phyloP scores from a whole-genome alignment of 2,113 vertebrate genomes.

The Macrotis lagotis region DNA sequence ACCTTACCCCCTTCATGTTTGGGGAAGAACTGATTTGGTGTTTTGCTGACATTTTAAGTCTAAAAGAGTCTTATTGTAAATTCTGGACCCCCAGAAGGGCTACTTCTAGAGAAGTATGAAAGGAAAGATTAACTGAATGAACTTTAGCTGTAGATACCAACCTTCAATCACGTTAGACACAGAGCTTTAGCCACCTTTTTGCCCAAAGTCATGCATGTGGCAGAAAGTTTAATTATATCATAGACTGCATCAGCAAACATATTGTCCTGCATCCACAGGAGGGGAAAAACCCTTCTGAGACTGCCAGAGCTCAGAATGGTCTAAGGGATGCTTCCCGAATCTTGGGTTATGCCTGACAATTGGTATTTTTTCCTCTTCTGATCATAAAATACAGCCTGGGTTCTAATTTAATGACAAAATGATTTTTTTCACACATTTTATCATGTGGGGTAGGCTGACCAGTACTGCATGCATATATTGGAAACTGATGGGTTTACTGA shows the following conservation, averaged over 20 bases:
- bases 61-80: slow-evolving; percentile 79
- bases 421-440: slow-evolving; percentile 40
- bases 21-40: slow-evolving; percentile 68
- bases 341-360: slow-evolving; percentile 70
- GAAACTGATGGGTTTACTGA: slow-evolving; percentile 11
- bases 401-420: slow-evolving; percentile 54
- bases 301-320: slow-evolving; percentile 51
- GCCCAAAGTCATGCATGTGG: slow-evolving; percentile 74
- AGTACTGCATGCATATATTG: neutral
- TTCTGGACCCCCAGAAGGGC: slow-evolving; percentile 64
- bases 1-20: slow-evolving; percentile 67
- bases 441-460: neutral
- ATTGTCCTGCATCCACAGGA: slow-evolving; percentile 75
- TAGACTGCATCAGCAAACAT: slow-evolving; percentile 65
- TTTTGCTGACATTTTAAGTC: slow-evolving; percentile 77
- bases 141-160: slow-evolving; percentile 66
- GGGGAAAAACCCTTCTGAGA: slow-evolving; percentile 61
- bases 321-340: slow-evolving; percentile 52
- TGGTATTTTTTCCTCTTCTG: slow-evolving; percentile 70
- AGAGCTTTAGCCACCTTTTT: slow-evolving; percentile 72
- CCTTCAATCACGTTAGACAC: slow-evolving; percentile 74
- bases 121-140: slow-evolving; percentile 69
- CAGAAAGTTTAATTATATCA: slow-evolving; percentile 81
- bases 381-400: slow-evolving; percentile 68
- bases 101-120: slow-evolving; percentile 68